phyloP scores from a whole-genome alignment of 2,797 vertebrate genomes.

The Geotrypetes seraphini region DNA sequence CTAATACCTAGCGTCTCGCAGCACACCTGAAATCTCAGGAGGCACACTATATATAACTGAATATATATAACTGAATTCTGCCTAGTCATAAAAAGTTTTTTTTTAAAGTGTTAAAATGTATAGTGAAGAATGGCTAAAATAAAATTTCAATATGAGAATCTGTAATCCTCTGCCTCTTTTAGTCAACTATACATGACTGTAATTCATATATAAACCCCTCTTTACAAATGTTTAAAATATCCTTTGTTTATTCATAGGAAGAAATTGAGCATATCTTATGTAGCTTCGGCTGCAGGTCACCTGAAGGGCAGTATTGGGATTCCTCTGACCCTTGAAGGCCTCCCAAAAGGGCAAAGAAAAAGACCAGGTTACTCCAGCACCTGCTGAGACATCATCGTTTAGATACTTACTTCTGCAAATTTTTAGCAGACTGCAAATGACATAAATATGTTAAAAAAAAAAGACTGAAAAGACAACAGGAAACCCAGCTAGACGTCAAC shows the following conservation, averaged over 20 bases:
- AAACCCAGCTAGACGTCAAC: slow-evolving; percentile 45
- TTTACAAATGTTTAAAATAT: slow-evolving; percentile 53
- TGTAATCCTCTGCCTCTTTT: slow-evolving; percentile 49
- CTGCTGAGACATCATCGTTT: slow-evolving; percentile 88
- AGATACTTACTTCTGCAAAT: slow-evolving; percentile 67
- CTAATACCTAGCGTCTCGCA: no score
- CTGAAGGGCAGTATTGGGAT: slow-evolving; percentile 74
- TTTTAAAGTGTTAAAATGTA: slow-evolving; percentile 34
- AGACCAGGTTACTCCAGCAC: slow-evolving; percentile 88
- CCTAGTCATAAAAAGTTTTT: slow-evolving; percentile 22
- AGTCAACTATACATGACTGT: slow-evolving; percentile 41
- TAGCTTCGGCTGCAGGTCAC: slow-evolving; percentile 80
- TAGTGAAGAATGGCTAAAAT: slow-evolving; percentile 36
- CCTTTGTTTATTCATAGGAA: slow-evolving; percentile 62
- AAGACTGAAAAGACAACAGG: slow-evolving; percentile 33
- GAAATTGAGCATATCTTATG: slow-evolving; percentile 79
- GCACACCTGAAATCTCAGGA: no score
- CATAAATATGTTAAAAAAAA: slow-evolving; percentile 48
- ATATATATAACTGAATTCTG: slow-evolving; percentile 24
- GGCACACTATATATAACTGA: no score
- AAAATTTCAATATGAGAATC: slow-evolving; percentile 49
- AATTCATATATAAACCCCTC: slow-evolving; percentile 31
- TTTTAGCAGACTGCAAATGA: slow-evolving; percentile 60
- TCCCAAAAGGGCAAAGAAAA: slow-evolving; percentile 73
- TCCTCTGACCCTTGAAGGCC: slow-evolving; percentile 72